Percentiles rank a stretch among this genome's conserved stretches.
Conservation (phyloP, 2,888 invertebrate species). For the Periphyllus acericola region DNA sequence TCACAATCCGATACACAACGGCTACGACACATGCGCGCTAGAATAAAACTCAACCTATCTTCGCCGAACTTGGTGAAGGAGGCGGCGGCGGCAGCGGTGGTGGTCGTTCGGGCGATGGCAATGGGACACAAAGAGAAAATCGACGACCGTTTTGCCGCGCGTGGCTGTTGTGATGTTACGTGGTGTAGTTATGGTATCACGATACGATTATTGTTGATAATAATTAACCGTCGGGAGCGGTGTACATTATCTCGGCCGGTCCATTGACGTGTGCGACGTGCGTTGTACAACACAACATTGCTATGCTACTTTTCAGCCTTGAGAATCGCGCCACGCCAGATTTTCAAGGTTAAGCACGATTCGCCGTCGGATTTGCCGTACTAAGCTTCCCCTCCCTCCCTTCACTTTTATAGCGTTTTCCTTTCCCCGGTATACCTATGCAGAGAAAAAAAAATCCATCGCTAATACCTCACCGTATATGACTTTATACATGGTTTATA, state of each 20-base stretch:
- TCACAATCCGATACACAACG: slow-evolving; percentile 32
- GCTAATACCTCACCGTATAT: not conserved
- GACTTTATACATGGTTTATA: not conserved
- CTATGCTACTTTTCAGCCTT: slow-evolving; percentile 12
- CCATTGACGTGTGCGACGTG: not conserved
- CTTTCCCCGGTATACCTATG: not conserved
- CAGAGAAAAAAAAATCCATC: not conserved
- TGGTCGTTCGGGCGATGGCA: not conserved
- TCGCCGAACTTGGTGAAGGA: not conserved
- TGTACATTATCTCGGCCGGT: not conserved
- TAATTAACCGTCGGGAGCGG: slow-evolving; percentile 11
- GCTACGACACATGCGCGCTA: not conserved
- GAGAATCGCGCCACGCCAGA: slow-evolving; percentile 23
- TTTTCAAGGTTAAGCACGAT: slow-evolving; percentile 40
- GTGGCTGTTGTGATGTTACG: not conserved
- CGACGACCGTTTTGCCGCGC: not conserved
- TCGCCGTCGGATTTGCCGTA: not conserved
- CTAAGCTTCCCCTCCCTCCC: not conserved
- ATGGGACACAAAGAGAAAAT: slow-evolving; percentile 42
- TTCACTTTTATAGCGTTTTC: not conserved
- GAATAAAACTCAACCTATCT: slow-evolving; percentile 4
- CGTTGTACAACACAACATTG: not conserved
- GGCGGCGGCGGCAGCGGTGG: not conserved
- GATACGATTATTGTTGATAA: not conserved
- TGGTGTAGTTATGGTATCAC: not conserved